Base-by-base conservation (phyloP, 1,140 invertebrate genomes). In the Dreissena polymorpha region DNA sequence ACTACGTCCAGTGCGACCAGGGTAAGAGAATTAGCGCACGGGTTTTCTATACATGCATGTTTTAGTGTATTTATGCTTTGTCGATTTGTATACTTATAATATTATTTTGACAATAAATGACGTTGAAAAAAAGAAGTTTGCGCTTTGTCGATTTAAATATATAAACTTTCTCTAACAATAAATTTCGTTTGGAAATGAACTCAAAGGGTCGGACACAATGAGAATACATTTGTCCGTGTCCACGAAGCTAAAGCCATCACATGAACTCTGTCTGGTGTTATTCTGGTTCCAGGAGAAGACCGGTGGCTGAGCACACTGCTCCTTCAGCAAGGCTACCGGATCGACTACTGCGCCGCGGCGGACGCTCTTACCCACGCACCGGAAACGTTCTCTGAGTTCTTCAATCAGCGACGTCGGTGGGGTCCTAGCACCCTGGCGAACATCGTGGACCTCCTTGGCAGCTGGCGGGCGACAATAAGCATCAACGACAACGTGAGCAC, bases 401-500 rank as follows among this genome's bases (percentile, higher is more conserved):
- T 95, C 88, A 95, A 95, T 83, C 95, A 95, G 87, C 88, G 95
- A 25, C 90, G 95, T 63, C 91, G 95, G 27, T 95, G 95, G 95
- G 94, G 95, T 64, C 95, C 95, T 2, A 95, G 94, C 10, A 95
- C 95, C 13, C 93, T 95, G 88, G 95, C 95, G 53, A 95, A 95
- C 87, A 94, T 95, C 51, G 92, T 95, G 79, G 95, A 95, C 87
- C 89, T 95, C 7, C 88, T 95, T 0, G 87, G 87, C 2, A 85
- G 86, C 76, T 91, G 88, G 89, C 89, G 87, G 29, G 88, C 85
- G 64, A 99, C 98, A 0, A 97, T 99, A 29, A 96, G 97, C 92
- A 96, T 99, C 70, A 99, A 99, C 89, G 98, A 99, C 89, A 99
- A 99, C 90, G 99, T 99, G 88, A 99, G 98, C 0, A 94, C 97